phyloP scores from a whole-genome alignment of 2,888 invertebrate species.

The Physocephala rufipes region DNA sequence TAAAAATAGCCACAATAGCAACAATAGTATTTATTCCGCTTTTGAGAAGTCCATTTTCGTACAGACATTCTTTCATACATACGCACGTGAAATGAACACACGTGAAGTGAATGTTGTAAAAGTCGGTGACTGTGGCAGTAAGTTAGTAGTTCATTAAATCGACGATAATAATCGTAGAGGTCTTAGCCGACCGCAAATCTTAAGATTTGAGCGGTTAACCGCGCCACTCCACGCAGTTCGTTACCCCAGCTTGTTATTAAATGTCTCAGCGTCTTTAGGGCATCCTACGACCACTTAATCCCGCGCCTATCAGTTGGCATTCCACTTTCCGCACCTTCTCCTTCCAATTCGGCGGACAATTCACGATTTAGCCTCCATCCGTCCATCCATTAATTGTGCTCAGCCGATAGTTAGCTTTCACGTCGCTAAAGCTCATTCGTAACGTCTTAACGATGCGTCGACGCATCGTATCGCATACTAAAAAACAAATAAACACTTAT shows the following conservation, averaged over 20 bases:
- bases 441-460: slow-evolving; percentile 45
- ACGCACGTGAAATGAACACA: not conserved
- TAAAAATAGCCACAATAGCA: slow-evolving; percentile 26
- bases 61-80: slow-evolving; percentile 29
- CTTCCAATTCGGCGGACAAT: too few relatives aligned
- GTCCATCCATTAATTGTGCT: too few relatives aligned
- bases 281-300: slow-evolving; percentile 14
- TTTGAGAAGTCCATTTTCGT: slow-evolving; percentile 18
- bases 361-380: too few relatives aligned
- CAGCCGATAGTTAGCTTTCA: slow-evolving; percentile 20
- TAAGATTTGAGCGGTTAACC: not conserved
- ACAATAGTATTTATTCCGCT: slow-evolving; percentile 4
- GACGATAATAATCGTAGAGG: slow-evolving; percentile 57
- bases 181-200: not conserved
- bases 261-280: slow-evolving; percentile 5
- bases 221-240: slow-evolving; percentile 6
- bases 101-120: slow-evolving; percentile 48
- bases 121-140: slow-evolving; percentile 65
- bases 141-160: slow-evolving; percentile 64
- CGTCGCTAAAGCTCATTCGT: slow-evolving; percentile 11
- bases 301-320: not conserved
- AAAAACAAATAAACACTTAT: not conserved
- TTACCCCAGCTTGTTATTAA: not conserved
- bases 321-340: slow-evolving; percentile 10
- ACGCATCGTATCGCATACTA: slow-evolving; percentile 29